A percentile compares a stretch with the other conserved stretches of the same genome.
These are phyloP conservation scores for Acanthiza pusilla DNA, from an alignment of 2,797 vertebrate genomes.

Conservation along the genomic window DNA sequence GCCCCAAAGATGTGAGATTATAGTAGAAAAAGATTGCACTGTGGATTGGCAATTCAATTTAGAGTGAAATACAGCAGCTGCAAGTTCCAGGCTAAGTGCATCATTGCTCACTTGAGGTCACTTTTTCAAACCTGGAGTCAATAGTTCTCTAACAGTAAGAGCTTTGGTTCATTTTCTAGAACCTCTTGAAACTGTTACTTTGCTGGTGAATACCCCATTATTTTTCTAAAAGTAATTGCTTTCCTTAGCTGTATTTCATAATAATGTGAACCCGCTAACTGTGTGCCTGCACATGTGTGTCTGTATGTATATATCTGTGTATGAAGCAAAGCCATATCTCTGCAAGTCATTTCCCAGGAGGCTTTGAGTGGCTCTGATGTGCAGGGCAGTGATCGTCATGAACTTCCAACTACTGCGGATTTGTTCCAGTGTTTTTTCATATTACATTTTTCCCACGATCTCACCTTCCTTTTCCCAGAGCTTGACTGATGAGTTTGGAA, in stretches of 20 bases:
- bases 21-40: conserved; percentile 11
- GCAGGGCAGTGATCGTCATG: background rate
- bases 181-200: conserved; percentile 6
- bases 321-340: background rate
- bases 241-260: background rate
- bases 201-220: background rate
- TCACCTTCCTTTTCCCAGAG: conserved; percentile 45
- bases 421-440: background rate
- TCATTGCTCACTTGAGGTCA: conserved; percentile 56
- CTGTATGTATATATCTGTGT: background rate
- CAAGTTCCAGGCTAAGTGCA: conserved; percentile 41
- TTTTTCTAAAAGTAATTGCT: conserved; percentile 11
- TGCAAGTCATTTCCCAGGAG: background rate
- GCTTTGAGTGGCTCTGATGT: background rate
- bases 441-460: conserved; percentile 38
- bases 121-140: conserved; percentile 49
- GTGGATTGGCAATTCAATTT: conserved; percentile 57
- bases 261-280: background rate
- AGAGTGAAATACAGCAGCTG: conserved; percentile 38
- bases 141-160: conserved; percentile 39
- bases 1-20: conserved; percentile 2
- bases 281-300: background rate
- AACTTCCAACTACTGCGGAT: background rate
- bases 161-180: conserved; percentile 41
- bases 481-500: conserved; percentile 23